Conservation (phyloP, 2,888 invertebrate genomes). For the Meganola albula region DNA sequence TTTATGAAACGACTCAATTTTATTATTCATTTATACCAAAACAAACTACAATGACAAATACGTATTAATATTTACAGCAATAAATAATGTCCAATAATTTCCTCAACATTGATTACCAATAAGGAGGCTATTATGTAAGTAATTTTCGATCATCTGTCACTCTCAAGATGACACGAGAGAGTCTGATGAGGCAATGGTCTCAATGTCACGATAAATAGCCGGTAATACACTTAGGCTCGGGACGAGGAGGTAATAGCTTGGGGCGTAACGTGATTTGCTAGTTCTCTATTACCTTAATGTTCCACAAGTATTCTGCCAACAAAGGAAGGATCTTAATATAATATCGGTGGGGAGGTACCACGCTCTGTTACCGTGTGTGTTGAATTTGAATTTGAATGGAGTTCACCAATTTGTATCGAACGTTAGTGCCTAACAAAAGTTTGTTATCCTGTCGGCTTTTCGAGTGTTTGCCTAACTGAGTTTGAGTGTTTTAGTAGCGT, state of each 20-base stretch:
- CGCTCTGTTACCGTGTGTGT: constrained; percentile 35
- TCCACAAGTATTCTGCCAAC: constrained; percentile 59
- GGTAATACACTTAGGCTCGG: constrained; percentile 58
- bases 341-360: constrained; percentile 47
- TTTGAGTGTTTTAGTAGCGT: not conserved
- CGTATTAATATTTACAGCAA: too few species aligned
- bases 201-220: constrained; percentile 65
- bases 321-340: constrained; percentile 60
- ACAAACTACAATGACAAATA: too few species aligned
- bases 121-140: constrained; percentile 32
- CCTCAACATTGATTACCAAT: constrained; percentile 31
- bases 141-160: constrained; percentile 38
- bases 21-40: too few species aligned
- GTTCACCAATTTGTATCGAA: constrained; percentile 26
- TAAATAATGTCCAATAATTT: constrained; percentile 16
- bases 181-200: constrained; percentile 48
- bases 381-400: constrained; percentile 43
- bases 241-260: constrained; percentile 55
- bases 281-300: constrained; percentile 63
- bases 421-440: constrained; percentile 23
- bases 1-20: too few species aligned
- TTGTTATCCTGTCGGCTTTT: constrained; percentile 22
- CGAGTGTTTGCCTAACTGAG: constrained; percentile 1
- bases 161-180: constrained; percentile 33
- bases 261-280: constrained; percentile 67